Percentiles rank a stretch among this genome's conserved stretches.
Conservation (phyloP, 2,113 vertebrate species). For the Cinclus mexicanus region DNA sequence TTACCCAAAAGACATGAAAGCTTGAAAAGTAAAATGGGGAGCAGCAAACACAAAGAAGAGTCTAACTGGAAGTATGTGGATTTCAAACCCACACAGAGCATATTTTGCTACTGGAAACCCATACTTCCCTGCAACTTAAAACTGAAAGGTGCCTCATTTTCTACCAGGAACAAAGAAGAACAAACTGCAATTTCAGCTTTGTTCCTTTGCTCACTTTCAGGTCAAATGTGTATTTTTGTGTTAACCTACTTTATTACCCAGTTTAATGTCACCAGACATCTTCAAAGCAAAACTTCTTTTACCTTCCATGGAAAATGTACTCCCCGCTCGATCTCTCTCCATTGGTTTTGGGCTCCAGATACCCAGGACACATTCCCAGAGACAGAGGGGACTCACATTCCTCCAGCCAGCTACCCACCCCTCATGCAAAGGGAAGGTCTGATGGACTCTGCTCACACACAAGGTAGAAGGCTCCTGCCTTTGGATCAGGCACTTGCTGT, state of each 20-base stretch:
- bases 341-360: background rate
- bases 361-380: background rate
- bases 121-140: background rate
- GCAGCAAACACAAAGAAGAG: background rate
- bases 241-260: background rate
- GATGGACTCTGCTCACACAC: rapidly evolving
- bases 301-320: background rate
- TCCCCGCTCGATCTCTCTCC: background rate
- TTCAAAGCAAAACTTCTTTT: background rate
- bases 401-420: too few species aligned
- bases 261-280: background rate
- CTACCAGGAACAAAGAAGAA: background rate
- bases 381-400: background rate
- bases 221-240: background rate
- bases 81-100: background rate
- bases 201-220: background rate
- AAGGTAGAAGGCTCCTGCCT: background rate
- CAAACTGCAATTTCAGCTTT: background rate
- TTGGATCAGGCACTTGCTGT: background rate
- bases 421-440: background rate
- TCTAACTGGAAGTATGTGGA: too few species aligned
- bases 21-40: background rate
- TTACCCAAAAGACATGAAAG: background rate
- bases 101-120: background rate
- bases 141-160: background rate